Conservation (phyloP, 1,140 invertebrate genomes). For the Drosophila trapezifrons region DNA sequence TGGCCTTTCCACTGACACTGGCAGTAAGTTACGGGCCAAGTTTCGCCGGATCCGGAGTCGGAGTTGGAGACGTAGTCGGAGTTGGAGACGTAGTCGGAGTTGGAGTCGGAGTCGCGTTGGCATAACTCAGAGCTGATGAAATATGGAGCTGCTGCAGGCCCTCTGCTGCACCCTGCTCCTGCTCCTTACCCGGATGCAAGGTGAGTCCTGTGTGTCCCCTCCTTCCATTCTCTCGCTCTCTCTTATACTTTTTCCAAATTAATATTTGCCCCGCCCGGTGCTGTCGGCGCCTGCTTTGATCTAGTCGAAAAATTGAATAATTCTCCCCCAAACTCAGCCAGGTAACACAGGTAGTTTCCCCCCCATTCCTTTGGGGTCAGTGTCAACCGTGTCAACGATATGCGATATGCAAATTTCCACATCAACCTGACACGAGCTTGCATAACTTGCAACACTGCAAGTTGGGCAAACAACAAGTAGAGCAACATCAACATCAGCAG, state of each 20-base stretch:
- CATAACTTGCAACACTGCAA: constrained; percentile 62
- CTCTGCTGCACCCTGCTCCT: constrained; percentile 74
- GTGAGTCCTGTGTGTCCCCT: constrained; percentile 51
- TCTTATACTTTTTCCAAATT: constrained; percentile 14
- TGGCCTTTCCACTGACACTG: constrained; percentile 41
- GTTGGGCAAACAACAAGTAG: constrained; percentile 40
- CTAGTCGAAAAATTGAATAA: constrained; percentile 45
- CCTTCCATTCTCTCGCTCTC: not conserved
- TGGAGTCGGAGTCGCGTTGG: constrained; percentile 37
- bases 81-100: not conserved
- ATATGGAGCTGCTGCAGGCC: constrained; percentile 74
- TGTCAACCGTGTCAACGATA: constrained; percentile 74
- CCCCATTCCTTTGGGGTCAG: constrained; percentile 52
- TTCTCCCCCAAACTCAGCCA: constrained; percentile 3
- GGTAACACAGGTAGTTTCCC: not conserved
- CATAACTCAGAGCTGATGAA: constrained; percentile 65
- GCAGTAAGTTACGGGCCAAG: constrained; percentile 56
- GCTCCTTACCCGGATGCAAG: constrained; percentile 74
- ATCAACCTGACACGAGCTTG: constrained; percentile 59
- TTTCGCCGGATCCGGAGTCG: constrained; percentile 31
- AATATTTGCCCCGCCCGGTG: constrained; percentile 20
- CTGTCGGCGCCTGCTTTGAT: constrained; percentile 41
- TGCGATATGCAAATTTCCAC: constrained; percentile 67
- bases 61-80: no score
- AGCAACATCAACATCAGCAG: constrained; percentile 11